These are phyloP conservation scores for Premnoplex brunnescens DNA, from an alignment of 2,797 vertebrate species.

Conservation along the genomic window DNA sequence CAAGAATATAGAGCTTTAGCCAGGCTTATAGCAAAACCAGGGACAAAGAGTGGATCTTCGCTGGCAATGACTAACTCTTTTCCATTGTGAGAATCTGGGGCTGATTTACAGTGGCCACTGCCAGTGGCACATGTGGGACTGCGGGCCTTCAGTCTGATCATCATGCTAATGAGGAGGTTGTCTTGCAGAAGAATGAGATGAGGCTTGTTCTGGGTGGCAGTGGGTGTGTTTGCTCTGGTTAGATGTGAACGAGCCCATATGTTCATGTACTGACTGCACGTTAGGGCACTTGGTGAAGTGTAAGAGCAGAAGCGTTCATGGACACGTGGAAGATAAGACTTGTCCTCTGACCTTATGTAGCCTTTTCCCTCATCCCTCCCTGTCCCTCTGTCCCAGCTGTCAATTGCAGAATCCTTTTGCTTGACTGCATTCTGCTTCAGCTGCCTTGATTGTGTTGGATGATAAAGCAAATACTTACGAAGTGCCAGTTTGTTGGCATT, in stretches of 20 bases:
- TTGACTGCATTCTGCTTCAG: background rate
- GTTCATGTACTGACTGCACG: background rate
- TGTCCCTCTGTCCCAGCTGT: background rate
- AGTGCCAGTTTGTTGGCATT: background rate
- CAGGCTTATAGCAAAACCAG: background rate
- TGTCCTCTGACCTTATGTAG: background rate
- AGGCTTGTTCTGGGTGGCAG: background rate
- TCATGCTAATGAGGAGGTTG: background rate
- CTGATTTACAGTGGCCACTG: background rate
- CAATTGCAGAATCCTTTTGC: background rate
- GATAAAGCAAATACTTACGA: background rate
- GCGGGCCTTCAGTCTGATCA: background rate
- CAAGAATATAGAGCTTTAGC: background rate
- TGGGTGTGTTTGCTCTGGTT: background rate
- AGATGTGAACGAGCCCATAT: background rate
- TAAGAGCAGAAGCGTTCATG: background rate
- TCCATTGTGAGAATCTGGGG: background rate
- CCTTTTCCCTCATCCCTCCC: background rate
- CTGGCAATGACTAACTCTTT: background rate
- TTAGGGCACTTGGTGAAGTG: background rate
- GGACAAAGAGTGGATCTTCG: background rate
- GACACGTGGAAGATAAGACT: background rate
- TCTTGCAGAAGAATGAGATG: background rate
- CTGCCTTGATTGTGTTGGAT: background rate
- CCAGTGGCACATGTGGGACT: background rate